Conservation (phyloP, 37 sponge, comb jelly and placozoan species). For the Tethya wilhelma region DNA sequence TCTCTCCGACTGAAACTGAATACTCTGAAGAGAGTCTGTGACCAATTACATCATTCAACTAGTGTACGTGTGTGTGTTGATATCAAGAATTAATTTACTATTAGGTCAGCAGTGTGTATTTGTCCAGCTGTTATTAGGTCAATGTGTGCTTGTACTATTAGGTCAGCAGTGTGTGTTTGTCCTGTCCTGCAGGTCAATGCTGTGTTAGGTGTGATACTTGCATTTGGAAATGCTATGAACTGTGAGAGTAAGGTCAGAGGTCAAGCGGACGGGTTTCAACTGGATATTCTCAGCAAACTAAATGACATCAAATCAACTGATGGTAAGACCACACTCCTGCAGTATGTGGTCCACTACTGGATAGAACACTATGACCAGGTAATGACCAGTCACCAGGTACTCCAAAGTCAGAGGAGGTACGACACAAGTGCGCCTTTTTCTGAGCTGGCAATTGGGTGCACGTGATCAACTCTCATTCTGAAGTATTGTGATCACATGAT, state of each 20-base stretch:
- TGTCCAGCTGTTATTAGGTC: too few relatives aligned
- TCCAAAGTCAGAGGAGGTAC: too few relatives aligned
- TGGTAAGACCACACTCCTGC: constrained; percentile 19
- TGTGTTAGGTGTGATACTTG: constrained; percentile 27
- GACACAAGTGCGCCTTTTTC: too few relatives aligned
- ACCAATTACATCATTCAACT: neutral
- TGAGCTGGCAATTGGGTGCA: too few relatives aligned
- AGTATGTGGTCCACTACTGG: constrained; percentile 30
- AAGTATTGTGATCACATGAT: too few relatives aligned
- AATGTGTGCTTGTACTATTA: too few relatives aligned
- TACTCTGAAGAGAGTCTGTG: neutral
- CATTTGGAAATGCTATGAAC: constrained; percentile 57
- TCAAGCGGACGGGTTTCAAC: constrained; percentile 36
- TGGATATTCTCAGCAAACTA: constrained; percentile 37
- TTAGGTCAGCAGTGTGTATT: neutral
- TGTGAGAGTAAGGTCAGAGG: constrained; percentile 28
- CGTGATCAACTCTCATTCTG: too few relatives aligned
- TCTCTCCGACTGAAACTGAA: neutral
- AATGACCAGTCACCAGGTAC: neutral
- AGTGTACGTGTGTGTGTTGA: too few relatives aligned
- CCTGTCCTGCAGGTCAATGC: neutral
- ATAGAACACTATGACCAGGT: constrained; percentile 1
- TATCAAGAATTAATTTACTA: too few relatives aligned
- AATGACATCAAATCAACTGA: constrained; percentile 37
- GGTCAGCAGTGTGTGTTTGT: neutral